phyloP scores from a whole-genome alignment of 1,140 invertebrate genomes.

The Coenobita brevimanus region DNA sequence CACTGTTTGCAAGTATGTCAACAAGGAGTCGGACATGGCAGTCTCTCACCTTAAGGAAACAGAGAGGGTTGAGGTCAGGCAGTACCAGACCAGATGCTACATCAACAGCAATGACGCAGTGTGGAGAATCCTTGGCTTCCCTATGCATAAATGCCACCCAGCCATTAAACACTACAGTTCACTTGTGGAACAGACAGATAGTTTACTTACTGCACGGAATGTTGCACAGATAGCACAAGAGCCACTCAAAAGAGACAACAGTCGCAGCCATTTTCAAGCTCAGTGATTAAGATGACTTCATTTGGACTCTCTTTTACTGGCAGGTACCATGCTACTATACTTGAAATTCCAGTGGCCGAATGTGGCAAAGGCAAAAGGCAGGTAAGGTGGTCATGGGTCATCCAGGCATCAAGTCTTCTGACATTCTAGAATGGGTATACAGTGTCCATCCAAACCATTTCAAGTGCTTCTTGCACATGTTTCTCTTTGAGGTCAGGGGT shows the following conservation, averaged over 20 bases:
- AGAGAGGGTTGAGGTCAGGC: not conserved
- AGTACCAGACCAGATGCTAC: not conserved
- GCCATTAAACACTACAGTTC: no score
- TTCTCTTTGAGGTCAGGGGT: no score
- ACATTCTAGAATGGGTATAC: not conserved
- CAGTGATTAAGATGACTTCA: not conserved
- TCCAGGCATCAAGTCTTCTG: not conserved
- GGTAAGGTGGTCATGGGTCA: not conserved
- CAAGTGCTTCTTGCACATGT: not conserved
- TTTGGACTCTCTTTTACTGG: not conserved
- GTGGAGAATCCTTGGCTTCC: no score
- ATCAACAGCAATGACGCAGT: no score
- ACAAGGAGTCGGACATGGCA: not conserved
- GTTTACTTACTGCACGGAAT: not conserved
- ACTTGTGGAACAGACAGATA: not conserved
- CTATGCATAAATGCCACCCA: no score
- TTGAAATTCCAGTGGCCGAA: not conserved
- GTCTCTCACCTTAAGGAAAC: not conserved
- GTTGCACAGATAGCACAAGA: no score
- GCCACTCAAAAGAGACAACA: not conserved
- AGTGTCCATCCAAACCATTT: not conserved
- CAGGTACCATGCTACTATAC: not conserved
- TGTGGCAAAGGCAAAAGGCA: not conserved
- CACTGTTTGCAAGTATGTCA: constrained; percentile 20
- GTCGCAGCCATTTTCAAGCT: not conserved